Conservation (phyloP, 2,113 vertebrate genomes). For the Salvelinus alpinus region DNA sequence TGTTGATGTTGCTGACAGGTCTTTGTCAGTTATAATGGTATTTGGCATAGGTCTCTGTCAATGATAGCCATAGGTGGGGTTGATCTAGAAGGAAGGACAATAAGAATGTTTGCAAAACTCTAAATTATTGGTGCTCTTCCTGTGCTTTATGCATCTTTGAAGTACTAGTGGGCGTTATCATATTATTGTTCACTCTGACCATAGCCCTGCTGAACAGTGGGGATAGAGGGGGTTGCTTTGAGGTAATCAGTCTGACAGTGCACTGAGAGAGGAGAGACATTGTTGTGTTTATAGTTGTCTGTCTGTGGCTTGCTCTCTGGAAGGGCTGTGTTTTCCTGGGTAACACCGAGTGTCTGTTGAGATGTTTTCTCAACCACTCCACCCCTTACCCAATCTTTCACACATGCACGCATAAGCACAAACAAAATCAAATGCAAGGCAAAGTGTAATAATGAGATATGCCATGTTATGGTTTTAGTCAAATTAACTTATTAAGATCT, state of each 20-base stretch:
- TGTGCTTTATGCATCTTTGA: too few species aligned
- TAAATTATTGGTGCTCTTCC: too few species aligned
- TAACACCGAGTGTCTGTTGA: constrained; percentile 7
- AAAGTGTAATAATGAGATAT: too few species aligned
- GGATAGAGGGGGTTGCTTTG: too few species aligned
- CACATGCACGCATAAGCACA: background rate
- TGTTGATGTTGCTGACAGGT: constrained; percentile 15
- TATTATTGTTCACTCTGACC: too few species aligned
- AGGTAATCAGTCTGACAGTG: too few species aligned
- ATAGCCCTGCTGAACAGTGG: too few species aligned
- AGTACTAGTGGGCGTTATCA: too few species aligned
- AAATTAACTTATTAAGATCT: too few species aligned
- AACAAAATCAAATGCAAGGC: constrained; percentile 5
- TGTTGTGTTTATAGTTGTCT: constrained; percentile 27
- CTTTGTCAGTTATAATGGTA: constrained; percentile 16
- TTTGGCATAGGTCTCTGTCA: constrained; percentile 57
- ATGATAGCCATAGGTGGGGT: constrained; percentile 53
- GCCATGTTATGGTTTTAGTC: too few species aligned
- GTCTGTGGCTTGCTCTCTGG: constrained; percentile 19
- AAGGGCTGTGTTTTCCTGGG: constrained; percentile 7
- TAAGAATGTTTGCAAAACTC: constrained; percentile 8
- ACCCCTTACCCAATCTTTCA: background rate
- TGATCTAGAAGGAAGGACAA: constrained; percentile 59
- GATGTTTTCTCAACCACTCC: background rate
- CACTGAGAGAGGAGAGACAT: constrained; percentile 14